These are phyloP conservation scores for Rhinolophus ferrumequinum DNA, from an alignment of 2,113 vertebrate genomes.

Conservation along the genomic window DNA sequence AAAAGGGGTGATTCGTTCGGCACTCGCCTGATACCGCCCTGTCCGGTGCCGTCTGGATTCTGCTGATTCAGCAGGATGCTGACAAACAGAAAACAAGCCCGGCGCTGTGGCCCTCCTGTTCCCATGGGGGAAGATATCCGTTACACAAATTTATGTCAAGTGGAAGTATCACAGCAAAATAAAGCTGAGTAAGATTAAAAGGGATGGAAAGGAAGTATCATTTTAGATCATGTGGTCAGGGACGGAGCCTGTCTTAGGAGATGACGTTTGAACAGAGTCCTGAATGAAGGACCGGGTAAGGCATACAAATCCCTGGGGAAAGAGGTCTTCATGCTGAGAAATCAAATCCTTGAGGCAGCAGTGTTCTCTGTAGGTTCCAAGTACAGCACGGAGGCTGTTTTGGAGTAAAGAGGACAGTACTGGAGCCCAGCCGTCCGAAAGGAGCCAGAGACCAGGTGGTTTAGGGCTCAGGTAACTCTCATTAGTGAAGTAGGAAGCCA, in stretches of 20 bases:
- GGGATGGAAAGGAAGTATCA: not conserved
- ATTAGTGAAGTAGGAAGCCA: not conserved
- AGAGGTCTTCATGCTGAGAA: not conserved
- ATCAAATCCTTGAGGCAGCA: not conserved
- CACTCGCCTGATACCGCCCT: accelerated
- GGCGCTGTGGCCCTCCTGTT: not conserved
- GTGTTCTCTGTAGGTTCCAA: not conserved
- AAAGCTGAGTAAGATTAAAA: not conserved
- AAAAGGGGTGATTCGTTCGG: not conserved
- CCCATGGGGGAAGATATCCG: not conserved
- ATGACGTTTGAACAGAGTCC: not conserved
- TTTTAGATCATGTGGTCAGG: not conserved
- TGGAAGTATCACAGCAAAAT: not conserved
- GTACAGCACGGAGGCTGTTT: accelerated
- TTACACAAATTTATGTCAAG: not conserved
- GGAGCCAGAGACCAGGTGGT: no score
- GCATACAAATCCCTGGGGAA: not conserved
- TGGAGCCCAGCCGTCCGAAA: accelerated
- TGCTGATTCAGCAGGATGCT: not conserved
- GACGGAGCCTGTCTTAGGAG: not conserved
- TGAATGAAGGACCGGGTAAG: accelerated
- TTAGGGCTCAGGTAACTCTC: not conserved
- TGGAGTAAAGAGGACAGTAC: not conserved
- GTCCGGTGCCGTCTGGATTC: accelerated
- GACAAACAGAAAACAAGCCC: not conserved